phyloP scores from a whole-genome alignment of 2,797 vertebrate genomes.

The Craterocephalus amniculus region DNA sequence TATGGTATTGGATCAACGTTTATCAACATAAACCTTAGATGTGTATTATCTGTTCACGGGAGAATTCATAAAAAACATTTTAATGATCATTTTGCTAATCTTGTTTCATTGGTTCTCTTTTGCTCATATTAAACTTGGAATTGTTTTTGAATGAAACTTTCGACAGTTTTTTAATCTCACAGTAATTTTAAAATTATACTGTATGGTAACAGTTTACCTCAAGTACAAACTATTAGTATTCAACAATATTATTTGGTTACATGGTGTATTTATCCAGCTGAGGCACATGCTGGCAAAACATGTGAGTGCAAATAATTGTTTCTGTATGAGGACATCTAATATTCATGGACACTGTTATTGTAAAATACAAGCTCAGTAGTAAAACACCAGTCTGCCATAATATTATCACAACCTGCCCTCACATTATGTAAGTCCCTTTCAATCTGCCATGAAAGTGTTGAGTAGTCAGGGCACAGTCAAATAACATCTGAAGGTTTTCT shows the following conservation, averaged over 20 bases:
- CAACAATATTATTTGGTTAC: not conserved
- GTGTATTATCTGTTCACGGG: not conserved
- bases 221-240: not conserved
- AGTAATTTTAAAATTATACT: not conserved
- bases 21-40: not conserved
- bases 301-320: not conserved
- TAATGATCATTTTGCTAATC: not conserved
- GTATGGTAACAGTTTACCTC: not conserved
- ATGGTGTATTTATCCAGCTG: not conserved
- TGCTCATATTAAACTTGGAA: not conserved
- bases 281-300: not conserved
- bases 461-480: not conserved
- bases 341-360: not conserved
- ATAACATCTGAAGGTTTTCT: not conserved
- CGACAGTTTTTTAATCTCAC: not conserved
- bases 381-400: not conserved
- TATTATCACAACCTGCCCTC: not conserved
- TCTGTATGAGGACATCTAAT: slow-evolving; percentile 8
- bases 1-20: not conserved
- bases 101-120: not conserved
- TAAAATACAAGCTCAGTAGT: not conserved
- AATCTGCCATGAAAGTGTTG: not conserved
- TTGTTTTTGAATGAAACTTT: not conserved
- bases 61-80: no score
- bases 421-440: not conserved